A percentile compares a stretch with the other conserved stretches of the same genome.
Evolutionary conservation across 2,888 invertebrate genomes (phyloP).

Genomic region (Scaptomyza tumidula): DNA sequence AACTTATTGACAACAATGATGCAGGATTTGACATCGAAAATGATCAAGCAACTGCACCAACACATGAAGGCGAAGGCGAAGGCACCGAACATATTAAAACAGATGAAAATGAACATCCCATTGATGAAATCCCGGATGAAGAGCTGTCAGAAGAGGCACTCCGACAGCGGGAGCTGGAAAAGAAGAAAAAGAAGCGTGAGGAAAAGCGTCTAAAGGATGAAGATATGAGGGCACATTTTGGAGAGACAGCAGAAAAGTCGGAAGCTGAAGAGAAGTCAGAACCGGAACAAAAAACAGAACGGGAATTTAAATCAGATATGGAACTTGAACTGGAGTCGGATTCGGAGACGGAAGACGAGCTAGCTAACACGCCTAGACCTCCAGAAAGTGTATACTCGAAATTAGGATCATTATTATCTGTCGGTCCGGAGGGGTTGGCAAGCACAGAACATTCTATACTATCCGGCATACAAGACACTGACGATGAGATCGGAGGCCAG

Average conservation of each 20-base stretch:
- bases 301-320: not conserved
- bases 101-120: not conserved
- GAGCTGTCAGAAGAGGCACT: not conserved
- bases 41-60: not conserved
- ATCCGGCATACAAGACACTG: not conserved
- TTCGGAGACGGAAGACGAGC: not conserved
- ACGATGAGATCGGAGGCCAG: not conserved
- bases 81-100: not conserved
- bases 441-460: too few species aligned
- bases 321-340: not conserved
- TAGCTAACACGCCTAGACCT: too few species aligned
- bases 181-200: conserved; percentile 26
- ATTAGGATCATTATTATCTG: not conserved
- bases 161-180: not conserved
- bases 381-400: not conserved
- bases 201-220: conserved; percentile 15
- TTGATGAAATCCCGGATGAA: not conserved
- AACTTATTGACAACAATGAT: not conserved
- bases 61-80: not conserved
- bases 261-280: not conserved
- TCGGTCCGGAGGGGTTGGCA: not conserved
- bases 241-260: not conserved
- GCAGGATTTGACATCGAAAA: not conserved
- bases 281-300: not conserved
- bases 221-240: conserved; percentile 4